Evolutionary conservation across 1,140 invertebrate species (phyloP).

Genomic region (Arctopsyche grandis): DNA sequence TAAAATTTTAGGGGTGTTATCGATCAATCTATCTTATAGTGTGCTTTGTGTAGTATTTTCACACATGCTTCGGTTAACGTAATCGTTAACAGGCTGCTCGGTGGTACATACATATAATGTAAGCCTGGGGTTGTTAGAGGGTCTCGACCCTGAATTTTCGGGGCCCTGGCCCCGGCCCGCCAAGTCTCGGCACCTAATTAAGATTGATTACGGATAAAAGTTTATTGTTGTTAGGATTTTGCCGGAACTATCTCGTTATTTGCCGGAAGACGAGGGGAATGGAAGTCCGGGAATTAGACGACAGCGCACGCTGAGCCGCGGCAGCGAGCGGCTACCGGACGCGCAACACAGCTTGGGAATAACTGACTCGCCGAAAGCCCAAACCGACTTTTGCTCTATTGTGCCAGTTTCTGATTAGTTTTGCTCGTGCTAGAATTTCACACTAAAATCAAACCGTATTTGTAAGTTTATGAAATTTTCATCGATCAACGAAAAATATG

Average conservation of each 20-base stretch:
- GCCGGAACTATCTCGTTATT: conserved; percentile 54
- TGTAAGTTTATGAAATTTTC: no score
- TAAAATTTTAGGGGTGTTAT: no score
- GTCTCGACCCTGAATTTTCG: neutral
- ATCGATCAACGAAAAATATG: no score
- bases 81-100: conserved; percentile 13
- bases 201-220: conserved; percentile 55
- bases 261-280: conserved; percentile 44
- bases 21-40: no score
- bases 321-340: conserved; percentile 1
- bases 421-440: no score
- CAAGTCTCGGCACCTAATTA: conserved; percentile 51
- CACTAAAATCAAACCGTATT: no score
- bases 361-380: conserved; percentile 5
- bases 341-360: neutral
- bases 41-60: no score
- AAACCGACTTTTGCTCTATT: no score
- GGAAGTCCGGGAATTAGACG: conserved; percentile 35
- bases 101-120: neutral
- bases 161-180: neutral
- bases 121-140: neutral
- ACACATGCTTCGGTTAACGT: neutral
- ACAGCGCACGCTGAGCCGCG: neutral
- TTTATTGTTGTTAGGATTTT: conserved; percentile 54
- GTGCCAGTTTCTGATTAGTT: no score